These are phyloP conservation scores for Magallana gigas DNA, from an alignment of 1,140 invertebrate genomes.

Conservation along the genomic window DNA sequence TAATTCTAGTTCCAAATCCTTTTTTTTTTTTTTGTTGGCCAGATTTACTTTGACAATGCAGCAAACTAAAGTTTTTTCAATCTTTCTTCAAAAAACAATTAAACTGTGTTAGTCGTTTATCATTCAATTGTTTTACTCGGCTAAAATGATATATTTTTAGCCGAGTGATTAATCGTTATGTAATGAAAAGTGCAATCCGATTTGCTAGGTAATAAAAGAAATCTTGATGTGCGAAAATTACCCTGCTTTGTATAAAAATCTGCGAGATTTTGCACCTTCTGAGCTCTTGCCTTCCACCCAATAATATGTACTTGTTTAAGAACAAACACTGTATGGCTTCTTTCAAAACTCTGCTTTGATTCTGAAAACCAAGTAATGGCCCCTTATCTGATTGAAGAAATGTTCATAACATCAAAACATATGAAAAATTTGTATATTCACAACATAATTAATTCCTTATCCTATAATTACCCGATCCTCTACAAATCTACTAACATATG, in stretches of 20 bases:
- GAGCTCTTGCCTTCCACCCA: neutral
- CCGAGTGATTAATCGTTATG: slow-evolving; percentile 9
- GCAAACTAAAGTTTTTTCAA: neutral
- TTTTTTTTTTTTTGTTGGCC: too few relatives aligned
- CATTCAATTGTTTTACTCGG: slow-evolving; percentile 24
- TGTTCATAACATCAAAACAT: slow-evolving; percentile 32
- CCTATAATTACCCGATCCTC: neutral
- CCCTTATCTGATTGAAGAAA: slow-evolving; percentile 11
- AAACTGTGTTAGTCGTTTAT: slow-evolving; percentile 16
- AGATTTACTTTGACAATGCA: too few relatives aligned
- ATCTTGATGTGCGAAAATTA: slow-evolving; percentile 20
- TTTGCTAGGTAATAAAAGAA: slow-evolving; percentile 25
- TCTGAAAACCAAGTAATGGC: slow-evolving; percentile 20
- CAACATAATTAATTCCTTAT: slow-evolving; percentile 11
- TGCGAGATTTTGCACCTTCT: slow-evolving; percentile 7
- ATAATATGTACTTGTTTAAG: slow-evolving; percentile 23
- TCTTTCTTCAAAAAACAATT: neutral
- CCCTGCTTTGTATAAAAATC: slow-evolving; percentile 4
- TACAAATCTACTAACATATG: neutral
- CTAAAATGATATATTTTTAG: slow-evolving; percentile 9
- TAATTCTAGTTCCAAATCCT: too few relatives aligned
- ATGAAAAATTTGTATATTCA: slow-evolving; percentile 29
- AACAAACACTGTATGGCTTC: neutral
- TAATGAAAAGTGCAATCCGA: slow-evolving; percentile 23
- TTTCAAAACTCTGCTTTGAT: slow-evolving; percentile 16